Evolutionary conservation across 2,797 vertebrate genomes (phyloP).

Genomic region (Rhinichthys osculus): DNA sequence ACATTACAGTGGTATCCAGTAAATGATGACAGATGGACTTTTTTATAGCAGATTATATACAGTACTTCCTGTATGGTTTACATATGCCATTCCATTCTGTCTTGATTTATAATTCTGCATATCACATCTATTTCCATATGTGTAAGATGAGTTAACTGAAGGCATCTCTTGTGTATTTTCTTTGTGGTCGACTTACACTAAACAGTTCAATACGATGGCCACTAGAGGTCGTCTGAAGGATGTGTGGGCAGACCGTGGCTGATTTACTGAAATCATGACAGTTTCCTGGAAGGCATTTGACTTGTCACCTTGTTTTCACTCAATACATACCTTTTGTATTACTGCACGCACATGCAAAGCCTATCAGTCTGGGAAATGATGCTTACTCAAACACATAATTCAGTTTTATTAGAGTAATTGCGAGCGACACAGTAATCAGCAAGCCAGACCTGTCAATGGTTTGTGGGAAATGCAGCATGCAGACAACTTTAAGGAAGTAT

Average conservation of each 20-base stretch:
- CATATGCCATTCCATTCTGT: not conserved
- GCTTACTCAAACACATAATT: not conserved
- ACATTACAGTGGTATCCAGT: not conserved
- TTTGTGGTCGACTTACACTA: not conserved
- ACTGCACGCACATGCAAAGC: not conserved
- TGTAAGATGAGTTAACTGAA: not conserved
- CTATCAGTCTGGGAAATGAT: not conserved
- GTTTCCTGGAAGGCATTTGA: slow-evolving; percentile 8
- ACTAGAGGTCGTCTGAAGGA: slow-evolving; percentile 51
- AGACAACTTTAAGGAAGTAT: slow-evolving; percentile 14
- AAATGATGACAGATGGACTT: slow-evolving; percentile 6
- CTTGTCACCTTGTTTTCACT: not conserved
- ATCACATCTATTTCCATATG: not conserved
- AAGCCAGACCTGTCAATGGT: not conserved
- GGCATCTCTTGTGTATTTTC: not conserved
- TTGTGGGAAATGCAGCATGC: slow-evolving; percentile 15
- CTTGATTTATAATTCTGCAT: not conserved
- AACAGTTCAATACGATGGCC: slow-evolving; percentile 24
- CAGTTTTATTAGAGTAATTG: not conserved
- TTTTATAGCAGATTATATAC: not conserved
- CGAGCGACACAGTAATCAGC: not conserved
- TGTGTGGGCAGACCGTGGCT: not conserved
- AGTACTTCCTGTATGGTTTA: not conserved
- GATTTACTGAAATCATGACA: slow-evolving; percentile 16
- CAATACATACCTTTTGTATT: not conserved